Conservation (phyloP, 2,113 vertebrate species). For the Propithecus coquereli region DNA sequence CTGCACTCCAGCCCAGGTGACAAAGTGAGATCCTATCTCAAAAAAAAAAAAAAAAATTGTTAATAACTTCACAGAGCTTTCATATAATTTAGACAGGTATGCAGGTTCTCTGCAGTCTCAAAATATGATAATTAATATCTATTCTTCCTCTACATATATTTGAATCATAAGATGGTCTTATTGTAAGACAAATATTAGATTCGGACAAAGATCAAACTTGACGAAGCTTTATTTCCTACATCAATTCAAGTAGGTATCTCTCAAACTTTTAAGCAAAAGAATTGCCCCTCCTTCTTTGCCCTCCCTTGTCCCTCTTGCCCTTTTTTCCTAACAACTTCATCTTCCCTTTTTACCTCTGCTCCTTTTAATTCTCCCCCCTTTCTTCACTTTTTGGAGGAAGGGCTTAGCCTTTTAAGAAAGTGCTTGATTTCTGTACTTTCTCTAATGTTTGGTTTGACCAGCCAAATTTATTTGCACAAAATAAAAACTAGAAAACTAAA, state of each 20-base stretch:
- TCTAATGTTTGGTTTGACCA: not conserved
- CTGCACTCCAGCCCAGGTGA: too few relatives aligned
- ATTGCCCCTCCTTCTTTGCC: not conserved
- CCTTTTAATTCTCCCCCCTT: not conserved
- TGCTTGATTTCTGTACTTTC: not conserved
- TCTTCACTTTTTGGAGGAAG: not conserved
- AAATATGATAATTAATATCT: not conserved
- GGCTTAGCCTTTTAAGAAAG: not conserved
- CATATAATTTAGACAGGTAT: not conserved
- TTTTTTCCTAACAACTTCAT: not conserved
- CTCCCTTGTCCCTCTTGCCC: not conserved
- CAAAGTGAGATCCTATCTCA: not conserved
- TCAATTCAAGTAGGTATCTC: not conserved
- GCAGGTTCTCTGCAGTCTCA: not conserved
- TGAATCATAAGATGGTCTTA: not conserved
- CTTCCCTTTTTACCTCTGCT: not conserved
- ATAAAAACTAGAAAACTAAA: conserved; percentile 11
- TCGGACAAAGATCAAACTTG: not conserved
- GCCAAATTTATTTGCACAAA: not conserved
- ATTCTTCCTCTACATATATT: not conserved
- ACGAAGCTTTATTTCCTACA: not conserved
- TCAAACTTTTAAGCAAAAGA: not conserved
- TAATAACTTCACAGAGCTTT: not conserved
- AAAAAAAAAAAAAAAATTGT: not conserved
- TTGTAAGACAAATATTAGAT: not conserved